Evolutionary conservation across 2,888 invertebrate species (phyloP), one percentile per base, ranked within the genome.

Genomic region (Dicyrtomina minuta): DNA sequence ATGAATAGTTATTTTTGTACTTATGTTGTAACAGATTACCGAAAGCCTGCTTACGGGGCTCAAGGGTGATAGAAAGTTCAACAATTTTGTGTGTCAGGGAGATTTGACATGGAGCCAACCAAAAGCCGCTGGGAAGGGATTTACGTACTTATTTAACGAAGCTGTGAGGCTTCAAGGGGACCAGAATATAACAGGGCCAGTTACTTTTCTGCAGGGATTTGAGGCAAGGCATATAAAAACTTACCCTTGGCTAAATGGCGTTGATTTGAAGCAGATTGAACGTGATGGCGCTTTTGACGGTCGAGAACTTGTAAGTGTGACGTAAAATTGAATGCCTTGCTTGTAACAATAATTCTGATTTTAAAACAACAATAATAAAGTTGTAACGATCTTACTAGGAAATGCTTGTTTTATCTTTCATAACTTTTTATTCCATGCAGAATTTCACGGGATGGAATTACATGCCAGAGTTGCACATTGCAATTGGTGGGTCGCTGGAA

Each of bases 241-340:
- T 4, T 22, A 60, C 12, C 22, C 68, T 13, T 74, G 77, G 74
- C 46, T 77, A 5, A 64, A 65, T 53, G 68, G 51, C 43, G 62
- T 77, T 0, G 61, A 77, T 58, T 49, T 77, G 17, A 27, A 70
- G 22, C n/a, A 61, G 1, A 73, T 76, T n/a, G 26, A 60, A 12
- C 44, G 68, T 4, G 76, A 76, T 44, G 75, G 62, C 8, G 61
- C 72, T 5, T 43, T 46, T 41, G 59, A 22, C 17, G 44, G 24
- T 17, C 8, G 24, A 44, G 60, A 43, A 12, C 12, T 44, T 24
- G 60, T 61, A 61, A 68, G 46, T 12, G 66, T 41, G 4, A n/a
- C n/a, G n/a, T n/a, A n/a, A n/a, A n/a, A n/a, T n/a, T n/a, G n/a
- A n/a, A n/a, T n/a, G n/a, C n/a, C n/a, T n/a, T n/a, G n/a, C n/a